Conservation (phyloP, 2,888 invertebrate genomes). For the Agonum fuliginosum region DNA sequence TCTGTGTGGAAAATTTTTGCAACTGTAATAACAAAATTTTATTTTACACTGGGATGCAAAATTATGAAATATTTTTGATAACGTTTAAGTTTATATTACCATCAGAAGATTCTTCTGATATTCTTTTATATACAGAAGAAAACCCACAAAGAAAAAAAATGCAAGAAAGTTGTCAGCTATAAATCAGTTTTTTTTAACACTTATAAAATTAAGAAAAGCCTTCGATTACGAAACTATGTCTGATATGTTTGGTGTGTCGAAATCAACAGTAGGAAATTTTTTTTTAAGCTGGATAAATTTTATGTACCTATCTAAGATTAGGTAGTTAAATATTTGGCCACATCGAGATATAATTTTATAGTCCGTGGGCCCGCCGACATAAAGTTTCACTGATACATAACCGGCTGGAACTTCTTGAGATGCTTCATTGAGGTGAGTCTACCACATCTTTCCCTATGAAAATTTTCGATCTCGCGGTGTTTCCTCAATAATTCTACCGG, state of each 20-base stretch:
- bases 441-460: too few species aligned
- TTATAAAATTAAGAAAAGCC: constrained; percentile 40
- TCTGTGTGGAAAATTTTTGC: neutral
- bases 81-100: neutral
- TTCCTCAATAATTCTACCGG: too few species aligned
- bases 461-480: too few species aligned
- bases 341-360: too few species aligned
- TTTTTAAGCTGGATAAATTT: constrained; percentile 49
- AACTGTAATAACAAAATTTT: neutral
- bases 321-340: constrained; percentile 60
- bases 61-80: neutral
- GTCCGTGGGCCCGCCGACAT: too few species aligned
- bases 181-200: constrained; percentile 43
- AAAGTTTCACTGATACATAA: too few species aligned
- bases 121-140: neutral
- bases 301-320: constrained; percentile 36
- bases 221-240: constrained; percentile 29
- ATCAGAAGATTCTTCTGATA: neutral
- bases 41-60: neutral
- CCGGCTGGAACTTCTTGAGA: too few species aligned
- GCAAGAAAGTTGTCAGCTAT: neutral
- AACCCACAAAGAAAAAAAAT: neutral
- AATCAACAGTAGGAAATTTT: constrained; percentile 18
- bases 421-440: too few species aligned
- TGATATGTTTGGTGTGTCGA: constrained; percentile 40